Evolutionary conservation across 1,140 invertebrate genomes (phyloP).

Genomic region (Hestina assimilis): DNA sequence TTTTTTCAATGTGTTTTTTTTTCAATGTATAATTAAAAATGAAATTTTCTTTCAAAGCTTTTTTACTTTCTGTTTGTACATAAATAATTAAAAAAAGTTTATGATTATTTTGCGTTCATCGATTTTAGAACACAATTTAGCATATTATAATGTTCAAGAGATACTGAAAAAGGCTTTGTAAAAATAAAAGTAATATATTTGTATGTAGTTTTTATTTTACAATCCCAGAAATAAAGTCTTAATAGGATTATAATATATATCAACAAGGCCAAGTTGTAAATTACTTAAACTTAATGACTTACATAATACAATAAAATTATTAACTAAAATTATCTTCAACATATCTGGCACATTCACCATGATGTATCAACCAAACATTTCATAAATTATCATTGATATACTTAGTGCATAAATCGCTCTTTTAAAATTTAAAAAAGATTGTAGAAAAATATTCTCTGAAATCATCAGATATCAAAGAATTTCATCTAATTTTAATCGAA

Average conservation of each 20-base stretch:
- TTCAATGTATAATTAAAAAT: neutral
- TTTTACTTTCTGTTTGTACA: neutral
- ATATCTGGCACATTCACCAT: conserved; percentile 73
- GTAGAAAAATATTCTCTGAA: conserved; percentile 77
- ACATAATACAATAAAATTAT: conserved; percentile 78
- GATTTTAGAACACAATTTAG: no score
- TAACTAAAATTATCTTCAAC: conserved; percentile 77
- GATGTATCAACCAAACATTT: conserved; percentile 72
- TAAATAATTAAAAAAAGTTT: neutral
- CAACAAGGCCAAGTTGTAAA: conserved; percentile 78
- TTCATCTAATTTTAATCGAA: conserved; percentile 57
- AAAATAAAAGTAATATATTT: conserved; percentile 52
- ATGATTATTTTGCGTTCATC: no score
- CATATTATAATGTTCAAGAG: no score
- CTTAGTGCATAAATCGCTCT: conserved; percentile 69
- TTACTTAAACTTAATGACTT: conserved; percentile 79
- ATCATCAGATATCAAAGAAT: conserved; percentile 61
- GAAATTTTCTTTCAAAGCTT: neutral
- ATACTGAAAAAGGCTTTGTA: neutral
- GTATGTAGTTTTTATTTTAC: conserved; percentile 75
- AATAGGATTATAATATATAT: conserved; percentile 78
- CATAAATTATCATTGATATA: conserved; percentile 66
- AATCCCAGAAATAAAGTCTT: conserved; percentile 78
- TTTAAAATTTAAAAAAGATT: conserved; percentile 72
- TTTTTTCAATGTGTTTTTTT: neutral